phyloP scores from a whole-genome alignment of 1,140 invertebrate species.

The Chrysoperla carnea region DNA sequence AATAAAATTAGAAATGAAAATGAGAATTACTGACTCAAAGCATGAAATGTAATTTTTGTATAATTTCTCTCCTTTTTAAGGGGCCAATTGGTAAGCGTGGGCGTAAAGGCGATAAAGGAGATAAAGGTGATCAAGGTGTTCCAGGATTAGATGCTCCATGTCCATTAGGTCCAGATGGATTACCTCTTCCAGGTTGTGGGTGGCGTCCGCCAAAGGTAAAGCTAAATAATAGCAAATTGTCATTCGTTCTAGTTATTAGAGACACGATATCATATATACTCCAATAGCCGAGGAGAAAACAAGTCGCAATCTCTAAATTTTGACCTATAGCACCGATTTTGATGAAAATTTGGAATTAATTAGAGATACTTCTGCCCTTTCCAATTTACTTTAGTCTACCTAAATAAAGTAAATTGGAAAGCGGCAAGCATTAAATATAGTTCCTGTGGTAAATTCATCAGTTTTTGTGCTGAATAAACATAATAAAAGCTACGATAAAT shows the following conservation, averaged over 20 bases:
- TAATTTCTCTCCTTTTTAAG: constrained; percentile 25
- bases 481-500: no score
- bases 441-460: no score
- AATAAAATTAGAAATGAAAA: no score
- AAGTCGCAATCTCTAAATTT: constrained; percentile 8
- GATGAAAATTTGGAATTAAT: no score
- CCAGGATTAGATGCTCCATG: constrained; percentile 94
- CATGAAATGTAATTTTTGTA: constrained; percentile 3
- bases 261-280: constrained; percentile 5
- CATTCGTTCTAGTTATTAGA: background rate
- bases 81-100: constrained; percentile 77
- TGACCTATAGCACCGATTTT: no score
- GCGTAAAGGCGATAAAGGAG: constrained; percentile 74
- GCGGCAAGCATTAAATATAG: no score
- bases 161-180: constrained; percentile 81
- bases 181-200: constrained; percentile 86
- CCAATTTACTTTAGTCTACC: no score
- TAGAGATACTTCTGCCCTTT: no score
- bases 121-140: constrained; percentile 88
- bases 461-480: no score
- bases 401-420: no score
- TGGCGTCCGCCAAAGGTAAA: constrained; percentile 73
- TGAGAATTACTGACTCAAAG: background rate
- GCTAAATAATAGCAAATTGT: no score
- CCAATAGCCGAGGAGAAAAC: constrained; percentile 9